Conservation (phyloP, 1,140 invertebrate genomes). For the Trichomalopsis sarcophagae region DNA sequence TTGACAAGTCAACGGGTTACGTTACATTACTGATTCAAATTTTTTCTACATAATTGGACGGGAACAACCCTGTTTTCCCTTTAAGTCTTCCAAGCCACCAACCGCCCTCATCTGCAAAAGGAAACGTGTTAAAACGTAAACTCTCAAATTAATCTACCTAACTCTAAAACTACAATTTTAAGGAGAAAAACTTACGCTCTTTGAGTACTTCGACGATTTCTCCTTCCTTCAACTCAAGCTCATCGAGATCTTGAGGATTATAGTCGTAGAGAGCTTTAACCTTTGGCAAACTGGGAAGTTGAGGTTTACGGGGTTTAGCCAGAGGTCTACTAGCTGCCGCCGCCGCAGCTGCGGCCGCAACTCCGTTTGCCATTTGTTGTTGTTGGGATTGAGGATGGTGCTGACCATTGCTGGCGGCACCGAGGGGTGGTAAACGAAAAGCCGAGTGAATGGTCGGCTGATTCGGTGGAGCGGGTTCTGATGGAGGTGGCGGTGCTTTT, state of each 20-base stretch:
- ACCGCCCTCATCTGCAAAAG: constrained; percentile 79
- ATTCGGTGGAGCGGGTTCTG: constrained; percentile 75
- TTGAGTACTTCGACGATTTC: constrained; percentile 81
- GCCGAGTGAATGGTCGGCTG: constrained; percentile 68
- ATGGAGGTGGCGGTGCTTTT: constrained; percentile 74
- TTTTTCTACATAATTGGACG: constrained; percentile 81
- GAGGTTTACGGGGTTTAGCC: constrained; percentile 64
- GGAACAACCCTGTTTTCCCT: constrained; percentile 80
- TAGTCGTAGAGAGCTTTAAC: constrained; percentile 81
- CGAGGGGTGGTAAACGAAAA: constrained; percentile 61
- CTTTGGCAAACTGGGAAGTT: constrained; percentile 73
- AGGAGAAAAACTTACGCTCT: constrained; percentile 76
- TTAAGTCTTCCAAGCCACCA: constrained; percentile 82
- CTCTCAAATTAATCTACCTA: not conserved
- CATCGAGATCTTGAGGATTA: constrained; percentile 82
- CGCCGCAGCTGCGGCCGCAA: constrained; percentile 42
- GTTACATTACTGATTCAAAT: constrained; percentile 50
- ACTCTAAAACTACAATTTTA: constrained; percentile 35
- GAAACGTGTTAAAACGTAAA: constrained; percentile 20
- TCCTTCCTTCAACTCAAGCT: constrained; percentile 80
- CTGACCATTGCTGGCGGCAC: not conserved
- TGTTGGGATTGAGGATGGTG: not conserved
- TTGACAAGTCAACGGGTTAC: not conserved
- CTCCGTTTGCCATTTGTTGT: constrained; percentile 6
- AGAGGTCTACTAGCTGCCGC: constrained; percentile 61